phyloP scores from a whole-genome alignment of 2,888 invertebrate species.

The Lamellibrachia columna region DNA sequence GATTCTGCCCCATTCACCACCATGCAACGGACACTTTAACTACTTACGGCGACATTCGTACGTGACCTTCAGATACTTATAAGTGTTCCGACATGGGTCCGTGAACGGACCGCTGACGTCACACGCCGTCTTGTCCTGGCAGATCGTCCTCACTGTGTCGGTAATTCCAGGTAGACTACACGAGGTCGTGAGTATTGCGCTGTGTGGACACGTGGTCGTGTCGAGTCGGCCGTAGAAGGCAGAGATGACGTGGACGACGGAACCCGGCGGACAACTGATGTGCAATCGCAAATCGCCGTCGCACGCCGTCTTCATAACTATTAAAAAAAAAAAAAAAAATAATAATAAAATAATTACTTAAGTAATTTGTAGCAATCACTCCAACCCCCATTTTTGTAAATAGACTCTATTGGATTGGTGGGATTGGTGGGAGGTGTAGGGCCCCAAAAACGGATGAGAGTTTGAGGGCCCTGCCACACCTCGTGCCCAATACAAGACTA shows the following conservation, averaged over 20 bases:
- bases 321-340: too few species aligned
- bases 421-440: too few species aligned
- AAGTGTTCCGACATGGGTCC: background rate
- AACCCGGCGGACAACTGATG: background rate
- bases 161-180: background rate
- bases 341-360: too few species aligned
- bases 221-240: background rate
- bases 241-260: background rate
- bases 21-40: background rate
- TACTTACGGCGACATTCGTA: background rate
- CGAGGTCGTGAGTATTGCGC: background rate
- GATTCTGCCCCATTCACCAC: too few species aligned
- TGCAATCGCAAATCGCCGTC: background rate
- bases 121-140: background rate
- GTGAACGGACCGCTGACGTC: background rate
- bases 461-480: too few species aligned
- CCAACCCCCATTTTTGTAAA: too few species aligned
- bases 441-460: too few species aligned
- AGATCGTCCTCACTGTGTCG: background rate
- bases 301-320: background rate
- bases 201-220: background rate
- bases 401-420: too few species aligned
- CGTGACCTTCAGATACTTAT: background rate
- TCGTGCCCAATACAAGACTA: too few species aligned
- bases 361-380: background rate